Base-by-base conservation (phyloP, 2,888 invertebrate genomes). In the Chirona hameri region DNA sequence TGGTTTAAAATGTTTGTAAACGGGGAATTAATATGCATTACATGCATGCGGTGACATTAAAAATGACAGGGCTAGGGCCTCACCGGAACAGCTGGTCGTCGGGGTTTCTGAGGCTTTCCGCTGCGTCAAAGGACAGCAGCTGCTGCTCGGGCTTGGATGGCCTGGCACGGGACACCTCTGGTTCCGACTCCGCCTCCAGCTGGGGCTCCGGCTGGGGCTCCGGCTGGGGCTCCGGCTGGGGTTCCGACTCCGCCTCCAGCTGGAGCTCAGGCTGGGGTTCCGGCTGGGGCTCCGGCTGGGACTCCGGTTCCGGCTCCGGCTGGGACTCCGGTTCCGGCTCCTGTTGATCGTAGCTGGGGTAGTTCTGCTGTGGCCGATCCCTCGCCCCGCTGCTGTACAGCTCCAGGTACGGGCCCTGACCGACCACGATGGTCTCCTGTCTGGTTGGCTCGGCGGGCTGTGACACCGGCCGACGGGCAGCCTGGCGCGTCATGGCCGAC, bases 81-180 rank as follows among this genome's bases (percentile, higher is more conserved):
- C 24, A 76, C 76, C 76, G 39, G 46, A 76, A 76, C 39, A 76
- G 46, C 24, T 46, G 39, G 76, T 76, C 76, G 46, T 76, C 76
- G 15, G 46, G 18, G 39, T 76, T 76, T 10, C 76, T 21, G 24
- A 76, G 39, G 18, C 76, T 76, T 24, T 76, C 76, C 10, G 21
- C 76, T 2, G 76, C 76, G 46, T 76, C 76, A 21, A 76, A 76
- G 69, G 29, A 5, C 24, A 1, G 4, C 14, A 27, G 21, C 24
- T 76, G 27, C 46, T 27, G 39, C 12, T 46, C 24, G 14, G 29
- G 72, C 60, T n/a, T 60, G 10, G 60, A n/a, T n/a, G 52, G 52
- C 52, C 52, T 18, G 18, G 7, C 52, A 12, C 18, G 52, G 52
- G 52, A 52, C 12, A 12, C 18, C 52, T 9, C 24, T 9, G 60